phyloP scores from a whole-genome alignment of 2,797 vertebrate genomes.

The Ctenopoma kingsleyae region DNA sequence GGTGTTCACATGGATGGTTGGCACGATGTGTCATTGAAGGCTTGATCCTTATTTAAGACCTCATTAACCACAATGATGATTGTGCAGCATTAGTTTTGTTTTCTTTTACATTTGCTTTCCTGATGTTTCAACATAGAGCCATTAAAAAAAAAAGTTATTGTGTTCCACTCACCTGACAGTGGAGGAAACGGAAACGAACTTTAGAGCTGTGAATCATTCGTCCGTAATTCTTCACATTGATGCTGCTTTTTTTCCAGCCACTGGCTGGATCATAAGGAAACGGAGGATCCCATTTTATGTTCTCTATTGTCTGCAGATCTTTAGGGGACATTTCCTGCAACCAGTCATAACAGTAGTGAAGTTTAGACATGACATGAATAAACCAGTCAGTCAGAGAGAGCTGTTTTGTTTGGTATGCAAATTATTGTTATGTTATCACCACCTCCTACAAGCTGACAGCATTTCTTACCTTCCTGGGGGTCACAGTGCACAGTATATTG shows the following conservation, averaged over 20 bases:
- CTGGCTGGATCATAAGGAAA: conserved; percentile 85
- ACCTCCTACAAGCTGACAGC: neutral
- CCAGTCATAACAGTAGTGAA: conserved; percentile 25
- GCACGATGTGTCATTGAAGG: conserved; percentile 57
- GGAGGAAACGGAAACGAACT: conserved; percentile 92
- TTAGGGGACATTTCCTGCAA: conserved; percentile 86
- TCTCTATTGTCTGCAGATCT: conserved; percentile 84
- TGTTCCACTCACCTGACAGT: conserved; percentile 89
- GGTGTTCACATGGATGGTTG: conserved; percentile 43
- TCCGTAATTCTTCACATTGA: conserved; percentile 92
- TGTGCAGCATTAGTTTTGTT: conserved; percentile 44
- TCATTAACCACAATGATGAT: conserved; percentile 27
- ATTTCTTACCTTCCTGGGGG: conserved; percentile 83
- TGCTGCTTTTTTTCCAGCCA: conserved; percentile 92
- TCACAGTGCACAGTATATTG: conserved; percentile 87
- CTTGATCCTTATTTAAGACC: conserved; percentile 47
- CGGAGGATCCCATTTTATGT: conserved; percentile 90
- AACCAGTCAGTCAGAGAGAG: conserved; percentile 7
- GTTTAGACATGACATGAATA: neutral
- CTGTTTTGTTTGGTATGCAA: conserved; percentile 7
- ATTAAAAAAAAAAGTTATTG: conserved; percentile 11
- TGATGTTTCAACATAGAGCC: conserved; percentile 42
- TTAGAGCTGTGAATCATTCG: conserved; percentile 95
- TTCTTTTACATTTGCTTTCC: conserved; percentile 35
- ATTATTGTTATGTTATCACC: neutral